Base-by-base conservation (phyloP, 53 echinoderm and acorn worm genomes). In the Arbacia lixula region DNA sequence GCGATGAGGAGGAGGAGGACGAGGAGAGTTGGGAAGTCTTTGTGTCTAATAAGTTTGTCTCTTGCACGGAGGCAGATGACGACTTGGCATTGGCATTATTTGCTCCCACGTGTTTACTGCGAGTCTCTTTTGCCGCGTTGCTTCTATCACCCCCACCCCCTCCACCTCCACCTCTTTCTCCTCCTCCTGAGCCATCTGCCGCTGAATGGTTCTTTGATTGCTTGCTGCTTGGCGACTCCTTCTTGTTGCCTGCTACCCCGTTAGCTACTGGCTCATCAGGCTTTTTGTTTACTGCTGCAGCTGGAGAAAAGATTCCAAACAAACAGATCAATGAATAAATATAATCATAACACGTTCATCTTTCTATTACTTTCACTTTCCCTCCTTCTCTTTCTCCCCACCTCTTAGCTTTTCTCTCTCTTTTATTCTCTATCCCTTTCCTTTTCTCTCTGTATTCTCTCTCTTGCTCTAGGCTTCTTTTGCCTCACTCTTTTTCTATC, bases 41-140 rank as follows among this genome's bases (percentile, higher is more conserved):
- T 72, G 92, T 87, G 58, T 99, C 99, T 87, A 92, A 71, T 41
- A 91, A 86, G 82, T 99, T 90, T 16, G 85, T 63, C 51, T 95
- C 93, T 16, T 71, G 33, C 5, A 80, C 19, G 34, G 79, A 25
- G 31, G 67, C 51, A 11, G 63, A 77, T 5, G 80, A 39, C n/a
- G 80, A 53, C 31, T 88, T 90, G 29, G 86, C 60, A 64, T 64
- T 85, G 30, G 89, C 93, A 85, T 96, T 94, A 85, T 96, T 93
- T 61, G 79, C 84, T 46, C 90, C 88, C 26, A 89, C 71, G 36
- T 88, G 68, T 65, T 46, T 84, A 71, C 89, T 91, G 41, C 91
- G 91, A 27, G 76, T 82, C 41, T 90, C 93, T 67, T 87, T 87
- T 14, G 77, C 56, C 58, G 64, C 87, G 42, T 83, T 86, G 60